These are phyloP conservation scores for Plodia interpunctella DNA, from an alignment of 1,140 invertebrate genomes.

Conservation along the genomic window DNA sequence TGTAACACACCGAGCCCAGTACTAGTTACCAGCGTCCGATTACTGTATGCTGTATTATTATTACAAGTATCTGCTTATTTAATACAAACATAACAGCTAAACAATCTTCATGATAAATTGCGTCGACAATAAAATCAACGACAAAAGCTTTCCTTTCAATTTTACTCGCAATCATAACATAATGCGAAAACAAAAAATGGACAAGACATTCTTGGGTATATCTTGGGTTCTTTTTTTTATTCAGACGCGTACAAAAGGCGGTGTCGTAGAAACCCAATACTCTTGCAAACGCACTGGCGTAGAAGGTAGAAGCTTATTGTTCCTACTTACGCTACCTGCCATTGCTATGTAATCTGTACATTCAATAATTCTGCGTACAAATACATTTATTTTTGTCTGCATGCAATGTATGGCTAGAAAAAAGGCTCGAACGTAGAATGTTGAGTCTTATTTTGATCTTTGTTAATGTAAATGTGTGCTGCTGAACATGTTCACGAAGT, in stretches of 20 bases:
- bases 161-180: conserved; percentile 10
- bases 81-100: too few species aligned
- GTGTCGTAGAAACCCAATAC: conserved; percentile 1
- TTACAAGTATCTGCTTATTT: too few species aligned
- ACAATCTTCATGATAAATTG: too few species aligned
- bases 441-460: too few species aligned
- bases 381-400: conserved; percentile 1
- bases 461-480: too few species aligned
- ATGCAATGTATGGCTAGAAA: neutral
- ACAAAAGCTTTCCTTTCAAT: conserved; percentile 13
- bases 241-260: neutral
- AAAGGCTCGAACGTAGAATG: neutral
- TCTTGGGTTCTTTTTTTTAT: neutral
- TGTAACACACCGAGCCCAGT: too few species aligned
- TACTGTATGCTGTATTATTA: too few species aligned
- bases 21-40: too few species aligned
- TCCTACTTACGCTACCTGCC: neutral
- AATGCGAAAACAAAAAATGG: conserved; percentile 8
- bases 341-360: neutral
- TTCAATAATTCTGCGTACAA: neutral
- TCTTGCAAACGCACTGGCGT: neutral
- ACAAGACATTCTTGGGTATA: conserved; percentile 3
- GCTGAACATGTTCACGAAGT: neutral
- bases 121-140: conserved; percentile 5
- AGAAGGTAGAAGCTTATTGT: conserved; percentile 8